Evolutionary conservation across 2,888 invertebrate genomes (phyloP).

Genomic region (Geophilus truncorum): DNA sequence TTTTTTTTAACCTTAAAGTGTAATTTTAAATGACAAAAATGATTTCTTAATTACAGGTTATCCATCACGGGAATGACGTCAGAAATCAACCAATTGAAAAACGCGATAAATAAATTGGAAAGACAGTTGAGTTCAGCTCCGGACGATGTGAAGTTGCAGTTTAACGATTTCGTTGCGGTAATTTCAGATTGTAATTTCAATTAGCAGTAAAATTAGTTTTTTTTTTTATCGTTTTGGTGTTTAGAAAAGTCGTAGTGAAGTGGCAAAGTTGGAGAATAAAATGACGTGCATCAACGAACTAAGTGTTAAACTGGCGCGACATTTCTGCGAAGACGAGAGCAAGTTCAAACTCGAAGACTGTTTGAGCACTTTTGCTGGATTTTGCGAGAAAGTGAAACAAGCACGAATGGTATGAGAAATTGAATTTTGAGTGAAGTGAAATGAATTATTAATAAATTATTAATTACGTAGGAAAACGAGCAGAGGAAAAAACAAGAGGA

Average conservation of each 20-base stretch:
- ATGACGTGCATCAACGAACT: slow-evolving; percentile 45
- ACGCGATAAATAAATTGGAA: slow-evolving; percentile 43
- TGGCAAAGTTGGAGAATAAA: slow-evolving; percentile 43
- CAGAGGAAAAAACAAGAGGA: slow-evolving; percentile 42
- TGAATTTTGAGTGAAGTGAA: background rate
- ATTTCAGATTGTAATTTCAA: background rate
- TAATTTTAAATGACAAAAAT: background rate
- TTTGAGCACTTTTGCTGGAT: slow-evolving; percentile 48
- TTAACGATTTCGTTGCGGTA: slow-evolving; percentile 45
- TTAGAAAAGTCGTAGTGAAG: slow-evolving; percentile 44
- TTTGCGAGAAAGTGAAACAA: slow-evolving; percentile 49
- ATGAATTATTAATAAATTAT: background rate
- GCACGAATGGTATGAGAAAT: slow-evolving; percentile 47
- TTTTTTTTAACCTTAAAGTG: slow-evolving; percentile 31
- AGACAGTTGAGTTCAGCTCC: slow-evolving; percentile 43
- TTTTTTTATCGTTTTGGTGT: background rate
- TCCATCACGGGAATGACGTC: slow-evolving; percentile 44
- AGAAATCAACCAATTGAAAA: slow-evolving; percentile 44
- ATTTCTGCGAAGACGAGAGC: slow-evolving; percentile 52
- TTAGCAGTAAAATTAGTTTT: too few relatives aligned
- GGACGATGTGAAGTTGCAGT: slow-evolving; percentile 45
- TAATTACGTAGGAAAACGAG: slow-evolving; percentile 43
- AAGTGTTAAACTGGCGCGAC: slow-evolving; percentile 45
- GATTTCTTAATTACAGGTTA: slow-evolving; percentile 42
- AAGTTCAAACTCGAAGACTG: slow-evolving; percentile 52